These are phyloP conservation scores for Sphenopsis melanotis DNA, from an alignment of 2,797 vertebrate genomes.

Conservation along the genomic window DNA sequence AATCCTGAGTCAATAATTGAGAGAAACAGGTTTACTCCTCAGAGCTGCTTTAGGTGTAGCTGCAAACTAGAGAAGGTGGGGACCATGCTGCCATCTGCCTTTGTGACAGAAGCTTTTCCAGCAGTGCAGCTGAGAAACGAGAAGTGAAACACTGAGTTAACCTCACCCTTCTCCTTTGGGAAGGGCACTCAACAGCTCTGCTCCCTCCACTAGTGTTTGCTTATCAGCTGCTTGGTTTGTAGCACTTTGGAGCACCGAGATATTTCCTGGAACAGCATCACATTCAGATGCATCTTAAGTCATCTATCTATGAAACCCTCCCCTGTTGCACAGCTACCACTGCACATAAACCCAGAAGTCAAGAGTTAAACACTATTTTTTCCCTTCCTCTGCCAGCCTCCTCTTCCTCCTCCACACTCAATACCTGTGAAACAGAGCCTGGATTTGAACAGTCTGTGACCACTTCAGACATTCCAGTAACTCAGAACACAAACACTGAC, in stretches of 20 bases:
- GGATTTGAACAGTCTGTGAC: not conserved
- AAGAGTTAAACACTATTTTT: not conserved
- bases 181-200: not conserved
- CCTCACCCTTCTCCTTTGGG: not conserved
- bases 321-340: not conserved
- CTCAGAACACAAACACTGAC: not conserved
- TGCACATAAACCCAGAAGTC: not conserved
- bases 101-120: not conserved
- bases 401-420: not conserved
- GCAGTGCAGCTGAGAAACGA: not conserved
- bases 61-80: not conserved
- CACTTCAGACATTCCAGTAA: not conserved
- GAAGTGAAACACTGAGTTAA: not conserved
- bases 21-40: constrained; percentile 9
- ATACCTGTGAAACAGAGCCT: not conserved
- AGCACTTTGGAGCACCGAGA: not conserved
- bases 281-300: not conserved
- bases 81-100: not conserved
- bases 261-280: not conserved
- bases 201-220: not conserved
- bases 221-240: not conserved
- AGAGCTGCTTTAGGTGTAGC: not conserved
- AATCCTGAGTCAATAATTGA: constrained; percentile 16
- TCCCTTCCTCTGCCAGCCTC: not conserved
- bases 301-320: not conserved